phyloP scores from a whole-genome alignment of 2,797 vertebrate species.

The Hippoglossus hippoglossus region DNA sequence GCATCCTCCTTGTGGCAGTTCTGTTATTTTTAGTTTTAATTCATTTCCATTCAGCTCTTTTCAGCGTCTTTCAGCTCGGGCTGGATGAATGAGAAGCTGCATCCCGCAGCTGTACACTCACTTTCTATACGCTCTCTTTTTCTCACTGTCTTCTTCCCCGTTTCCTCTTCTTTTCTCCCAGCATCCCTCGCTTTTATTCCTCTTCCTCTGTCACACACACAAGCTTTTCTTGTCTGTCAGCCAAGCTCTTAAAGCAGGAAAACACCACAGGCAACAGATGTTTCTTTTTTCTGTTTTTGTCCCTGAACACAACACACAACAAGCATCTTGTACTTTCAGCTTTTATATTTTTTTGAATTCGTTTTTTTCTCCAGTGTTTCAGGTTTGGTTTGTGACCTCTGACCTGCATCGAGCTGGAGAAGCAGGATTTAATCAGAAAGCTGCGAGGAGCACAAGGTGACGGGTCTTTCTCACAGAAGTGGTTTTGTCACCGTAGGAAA shows the following conservation, averaged over 20 bases:
- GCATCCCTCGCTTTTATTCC: neutral
- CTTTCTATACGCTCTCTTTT: constrained; percentile 6
- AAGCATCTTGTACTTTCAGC: neutral
- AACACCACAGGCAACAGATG: constrained; percentile 30
- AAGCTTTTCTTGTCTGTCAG: constrained; percentile 14
- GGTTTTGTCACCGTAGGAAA: neutral
- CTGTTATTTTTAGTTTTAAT: constrained; percentile 59
- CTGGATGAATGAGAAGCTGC: constrained; percentile 49
- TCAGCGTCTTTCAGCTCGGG: constrained; percentile 24
- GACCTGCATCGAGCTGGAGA: neutral
- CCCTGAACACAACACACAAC: neutral
- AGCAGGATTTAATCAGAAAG: neutral
- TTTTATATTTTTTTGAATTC: neutral
- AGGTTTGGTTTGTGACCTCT: constrained; percentile 8
- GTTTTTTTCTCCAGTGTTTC: neutral
- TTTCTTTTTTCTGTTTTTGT: neutral
- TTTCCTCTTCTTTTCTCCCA: constrained; percentile 29
- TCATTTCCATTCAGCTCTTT: constrained; percentile 43
- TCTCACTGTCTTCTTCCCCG: constrained; percentile 21
- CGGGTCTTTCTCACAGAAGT: neutral
- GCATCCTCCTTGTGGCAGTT: constrained; percentile 39
- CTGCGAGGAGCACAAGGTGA: neutral
- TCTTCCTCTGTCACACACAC: constrained; percentile 7
- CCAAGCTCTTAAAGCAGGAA: constrained; percentile 12
- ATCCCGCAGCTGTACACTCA: constrained; percentile 67